Conservation (phyloP, 64 coral and sea anemone species). For the Anthopleura sola region DNA sequence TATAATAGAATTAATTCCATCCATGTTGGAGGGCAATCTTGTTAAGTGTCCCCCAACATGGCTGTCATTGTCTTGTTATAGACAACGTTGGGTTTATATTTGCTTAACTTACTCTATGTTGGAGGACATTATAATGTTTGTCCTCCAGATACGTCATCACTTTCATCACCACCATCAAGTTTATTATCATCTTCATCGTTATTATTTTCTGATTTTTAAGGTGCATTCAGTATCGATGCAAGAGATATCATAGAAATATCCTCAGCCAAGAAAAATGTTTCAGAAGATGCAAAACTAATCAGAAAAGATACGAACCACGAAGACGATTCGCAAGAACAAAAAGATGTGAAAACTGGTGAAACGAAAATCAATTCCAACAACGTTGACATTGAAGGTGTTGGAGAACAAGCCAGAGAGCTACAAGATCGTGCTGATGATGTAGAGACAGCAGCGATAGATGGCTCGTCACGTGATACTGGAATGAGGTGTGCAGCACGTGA, state of each 20-base stretch:
- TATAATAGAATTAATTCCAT: not conserved
- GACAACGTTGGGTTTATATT: no score
- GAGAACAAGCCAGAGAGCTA: no score
- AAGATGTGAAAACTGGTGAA: no score
- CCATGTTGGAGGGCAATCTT: not conserved
- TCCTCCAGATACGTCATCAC: no score
- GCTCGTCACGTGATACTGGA: not conserved
- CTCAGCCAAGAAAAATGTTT: not conserved
- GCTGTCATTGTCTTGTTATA: no score
- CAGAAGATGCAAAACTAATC: not conserved
- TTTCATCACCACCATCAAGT: no score
- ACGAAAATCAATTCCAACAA: not conserved
- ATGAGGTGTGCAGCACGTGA: not conserved
- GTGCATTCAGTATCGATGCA: slow-evolving; percentile 23
- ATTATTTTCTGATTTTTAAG: not conserved
- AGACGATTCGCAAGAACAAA: not conserved
- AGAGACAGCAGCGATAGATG: not conserved
- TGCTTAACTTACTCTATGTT: no score
- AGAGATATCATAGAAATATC: slow-evolving; percentile 26
- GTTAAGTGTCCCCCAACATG: not conserved
- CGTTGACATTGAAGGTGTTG: not conserved
- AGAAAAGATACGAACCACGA: not conserved
- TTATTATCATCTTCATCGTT: no score
- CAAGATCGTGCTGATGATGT: not conserved
- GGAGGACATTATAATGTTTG: no score